These are phyloP conservation scores for Lepisosteus oculatus DNA, from an alignment of 2,113 vertebrate species.

Conservation along the genomic window DNA sequence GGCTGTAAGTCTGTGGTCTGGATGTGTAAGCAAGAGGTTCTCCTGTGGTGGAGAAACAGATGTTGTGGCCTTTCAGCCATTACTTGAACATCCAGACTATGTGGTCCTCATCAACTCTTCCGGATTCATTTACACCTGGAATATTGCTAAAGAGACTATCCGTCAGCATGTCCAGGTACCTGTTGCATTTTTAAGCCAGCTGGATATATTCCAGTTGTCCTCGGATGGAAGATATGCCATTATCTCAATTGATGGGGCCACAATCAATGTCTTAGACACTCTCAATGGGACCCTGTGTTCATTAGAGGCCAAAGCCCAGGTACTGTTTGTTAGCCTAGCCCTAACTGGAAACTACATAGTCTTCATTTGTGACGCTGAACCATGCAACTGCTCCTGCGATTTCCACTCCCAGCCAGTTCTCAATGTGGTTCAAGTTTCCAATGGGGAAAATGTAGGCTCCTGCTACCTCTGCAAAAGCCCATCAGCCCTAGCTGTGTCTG, in stretches of 20 bases:
- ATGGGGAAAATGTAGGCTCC: slow-evolving; percentile 53
- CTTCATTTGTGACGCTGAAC: slow-evolving; percentile 40
- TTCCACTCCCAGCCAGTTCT: slow-evolving; percentile 50
- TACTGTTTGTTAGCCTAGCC: slow-evolving; percentile 51
- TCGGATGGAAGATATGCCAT: slow-evolving; percentile 56
- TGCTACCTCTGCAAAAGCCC: slow-evolving; percentile 52
- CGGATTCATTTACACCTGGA: slow-evolving; percentile 69
- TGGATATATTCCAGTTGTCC: slow-evolving; percentile 54
- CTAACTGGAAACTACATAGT: slow-evolving; percentile 46
- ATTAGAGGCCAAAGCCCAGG: slow-evolving; percentile 42
- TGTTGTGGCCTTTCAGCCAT: slow-evolving; percentile 58
- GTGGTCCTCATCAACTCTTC: slow-evolving; percentile 58
- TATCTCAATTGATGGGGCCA: slow-evolving; percentile 41
- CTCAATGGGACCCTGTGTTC: slow-evolving; percentile 50
- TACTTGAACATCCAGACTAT: slow-evolving; percentile 61
- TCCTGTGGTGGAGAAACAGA: slow-evolving; percentile 36
- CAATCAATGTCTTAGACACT: slow-evolving; percentile 57
- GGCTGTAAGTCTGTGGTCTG: slow-evolving; percentile 71
- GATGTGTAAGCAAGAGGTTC: slow-evolving; percentile 62
- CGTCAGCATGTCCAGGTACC: slow-evolving; percentile 63
- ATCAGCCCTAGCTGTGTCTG: slow-evolving; percentile 38
- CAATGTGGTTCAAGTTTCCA: slow-evolving; percentile 45
- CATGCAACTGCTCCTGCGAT: slow-evolving; percentile 37
- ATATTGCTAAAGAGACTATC: slow-evolving; percentile 61
- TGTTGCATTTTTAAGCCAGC: slow-evolving; percentile 36